Percentiles rank a stretch among this genome's conserved stretches.
phyloP scores from a whole-genome alignment of 2,888 invertebrate species.

The Microplitis manilae region DNA sequence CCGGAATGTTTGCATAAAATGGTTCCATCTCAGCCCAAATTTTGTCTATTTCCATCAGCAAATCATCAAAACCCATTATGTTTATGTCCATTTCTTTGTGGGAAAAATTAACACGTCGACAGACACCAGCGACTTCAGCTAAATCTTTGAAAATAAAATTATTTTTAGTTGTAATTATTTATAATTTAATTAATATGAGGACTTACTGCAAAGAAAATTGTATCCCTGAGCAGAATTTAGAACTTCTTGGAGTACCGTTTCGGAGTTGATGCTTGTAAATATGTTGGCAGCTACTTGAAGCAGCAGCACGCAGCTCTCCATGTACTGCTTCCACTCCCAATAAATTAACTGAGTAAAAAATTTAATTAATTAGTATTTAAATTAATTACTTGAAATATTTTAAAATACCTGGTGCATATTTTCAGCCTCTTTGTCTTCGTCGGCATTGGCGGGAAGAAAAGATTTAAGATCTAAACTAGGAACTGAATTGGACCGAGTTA shows the following conservation, averaged over 20 bases:
- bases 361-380: background rate
- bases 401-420: slow-evolving; percentile 63
- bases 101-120: slow-evolving; percentile 71
- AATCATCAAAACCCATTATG: slow-evolving; percentile 69
- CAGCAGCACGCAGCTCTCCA: slow-evolving; percentile 74
- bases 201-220: slow-evolving; percentile 74
- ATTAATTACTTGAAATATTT: background rate
- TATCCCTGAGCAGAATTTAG: slow-evolving; percentile 73
- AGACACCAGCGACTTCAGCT: slow-evolving; percentile 72
- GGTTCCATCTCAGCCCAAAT: slow-evolving; percentile 71
- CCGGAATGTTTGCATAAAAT: slow-evolving; percentile 70
- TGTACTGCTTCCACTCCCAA: slow-evolving; percentile 70
- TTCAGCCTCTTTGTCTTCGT: slow-evolving; percentile 62
- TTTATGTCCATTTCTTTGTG: slow-evolving; percentile 70
- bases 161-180: slow-evolving; percentile 1
- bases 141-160: slow-evolving; percentile 62
- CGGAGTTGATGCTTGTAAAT: slow-evolving; percentile 74
- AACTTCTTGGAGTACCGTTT: slow-evolving; percentile 74
- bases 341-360: slow-evolving; percentile 61
- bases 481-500: slow-evolving; percentile 68
- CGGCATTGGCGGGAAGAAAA: slow-evolving; percentile 64
- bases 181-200: slow-evolving; percentile 17
- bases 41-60: slow-evolving; percentile 69
- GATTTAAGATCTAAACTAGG: slow-evolving; percentile 70
- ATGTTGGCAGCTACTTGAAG: slow-evolving; percentile 74